Evolutionary conservation across 2,113 vertebrate genomes (phyloP).

Genomic region (Sprattus sprattus): DNA sequence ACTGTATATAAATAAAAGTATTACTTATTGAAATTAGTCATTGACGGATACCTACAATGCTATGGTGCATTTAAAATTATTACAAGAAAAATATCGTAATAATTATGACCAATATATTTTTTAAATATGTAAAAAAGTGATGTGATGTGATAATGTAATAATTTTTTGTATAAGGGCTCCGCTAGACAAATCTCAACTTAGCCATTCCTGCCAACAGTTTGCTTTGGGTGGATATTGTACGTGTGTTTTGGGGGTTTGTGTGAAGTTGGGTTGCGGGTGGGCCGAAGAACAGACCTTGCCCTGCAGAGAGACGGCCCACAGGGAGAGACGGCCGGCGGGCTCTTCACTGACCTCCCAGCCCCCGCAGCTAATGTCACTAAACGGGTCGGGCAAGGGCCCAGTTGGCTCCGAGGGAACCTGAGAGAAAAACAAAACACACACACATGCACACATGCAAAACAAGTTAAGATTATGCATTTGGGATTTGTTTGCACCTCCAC

Average conservation of each 20-base stretch:
- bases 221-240: background rate
- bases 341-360: conserved; percentile 92
- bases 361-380: conserved; percentile 90
- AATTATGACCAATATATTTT: too few relatives aligned
- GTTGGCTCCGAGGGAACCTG: conserved; percentile 81
- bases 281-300: conserved; percentile 79
- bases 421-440: background rate
- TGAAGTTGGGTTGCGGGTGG: background rate
- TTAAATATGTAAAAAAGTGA: too few relatives aligned
- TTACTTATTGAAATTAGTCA: too few relatives aligned
- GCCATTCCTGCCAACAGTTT: background rate
- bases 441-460: background rate
- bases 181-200: too few relatives aligned
- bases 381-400: conserved; percentile 82
- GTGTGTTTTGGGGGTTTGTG: background rate
- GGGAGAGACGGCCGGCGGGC: conserved; percentile 81
- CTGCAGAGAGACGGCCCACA: conserved; percentile 93
- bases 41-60: too few relatives aligned
- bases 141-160: too few relatives aligned
- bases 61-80: too few relatives aligned
- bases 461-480: background rate
- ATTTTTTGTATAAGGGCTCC: too few relatives aligned
- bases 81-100: too few relatives aligned
- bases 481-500: background rate
- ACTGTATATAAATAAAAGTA: background rate